Evolutionary conservation across 2,888 invertebrate genomes (phyloP).

Genomic region (Dolomedes plantarius): DNA sequence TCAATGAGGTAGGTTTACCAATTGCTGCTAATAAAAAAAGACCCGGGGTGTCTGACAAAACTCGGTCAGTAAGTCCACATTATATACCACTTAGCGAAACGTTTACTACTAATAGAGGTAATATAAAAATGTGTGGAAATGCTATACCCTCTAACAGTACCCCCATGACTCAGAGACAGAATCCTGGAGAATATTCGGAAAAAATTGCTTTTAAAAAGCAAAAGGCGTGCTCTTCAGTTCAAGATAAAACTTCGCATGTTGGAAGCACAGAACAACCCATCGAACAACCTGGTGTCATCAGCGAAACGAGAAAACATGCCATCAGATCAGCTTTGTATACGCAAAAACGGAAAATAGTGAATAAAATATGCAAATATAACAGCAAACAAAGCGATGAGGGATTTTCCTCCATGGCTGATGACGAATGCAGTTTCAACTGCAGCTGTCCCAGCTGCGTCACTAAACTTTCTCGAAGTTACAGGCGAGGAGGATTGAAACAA

Average conservation of each 20-base stretch:
- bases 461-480: slow-evolving; percentile 16
- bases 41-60: not conserved
- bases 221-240: not conserved
- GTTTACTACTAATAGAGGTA: not conserved
- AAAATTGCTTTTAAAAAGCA: too few species aligned
- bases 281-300: not conserved
- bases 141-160: too few species aligned
- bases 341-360: slow-evolving; percentile 34
- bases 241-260: not conserved
- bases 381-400: slow-evolving; percentile 60
- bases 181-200: too few species aligned
- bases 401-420: slow-evolving; percentile 65
- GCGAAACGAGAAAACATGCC: slow-evolving; percentile 27
- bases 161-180: too few species aligned
- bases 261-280: not conserved
- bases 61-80: slow-evolving; percentile 43
- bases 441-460: slow-evolving; percentile 46
- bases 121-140: not conserved
- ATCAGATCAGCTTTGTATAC: slow-evolving; percentile 37
- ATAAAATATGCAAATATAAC: slow-evolving; percentile 53
- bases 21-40: not conserved
- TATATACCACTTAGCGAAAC: slow-evolving; percentile 55
- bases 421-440: slow-evolving; percentile 67
- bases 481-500: not conserved
- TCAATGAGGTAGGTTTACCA: slow-evolving; percentile 58